Conservation (phyloP, 2,113 vertebrate species). For the Cryptomyrus ogoouensis region DNA sequence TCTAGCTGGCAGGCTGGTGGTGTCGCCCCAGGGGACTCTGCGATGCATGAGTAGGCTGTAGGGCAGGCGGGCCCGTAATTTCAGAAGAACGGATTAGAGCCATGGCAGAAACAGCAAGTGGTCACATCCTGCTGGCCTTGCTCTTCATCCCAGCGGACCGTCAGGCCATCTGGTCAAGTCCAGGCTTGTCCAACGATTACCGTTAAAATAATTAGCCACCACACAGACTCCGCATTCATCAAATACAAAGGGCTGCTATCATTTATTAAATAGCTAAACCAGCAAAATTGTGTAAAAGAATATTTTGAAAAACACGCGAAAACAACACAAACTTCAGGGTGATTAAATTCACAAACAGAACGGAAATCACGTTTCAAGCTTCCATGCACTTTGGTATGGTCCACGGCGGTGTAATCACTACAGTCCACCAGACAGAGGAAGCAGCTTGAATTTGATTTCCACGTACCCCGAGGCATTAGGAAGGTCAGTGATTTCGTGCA, state of each 20-base stretch:
- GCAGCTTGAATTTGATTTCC: background rate
- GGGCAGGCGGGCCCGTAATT: background rate
- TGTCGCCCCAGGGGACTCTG: background rate
- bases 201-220: background rate
- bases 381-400: background rate
- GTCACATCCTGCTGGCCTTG: background rate
- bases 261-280: background rate
- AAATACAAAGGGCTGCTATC: background rate
- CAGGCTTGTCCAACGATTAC: background rate
- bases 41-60: background rate
- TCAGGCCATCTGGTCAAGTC: background rate
- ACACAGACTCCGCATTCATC: background rate
- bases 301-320: background rate
- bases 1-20: background rate
- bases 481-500: slow-evolving; percentile 1
- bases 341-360: background rate
- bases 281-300: background rate
- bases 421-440: background rate
- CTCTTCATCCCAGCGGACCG: background rate
- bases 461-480: background rate
- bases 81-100: background rate
- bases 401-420: background rate
- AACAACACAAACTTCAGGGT: background rate
- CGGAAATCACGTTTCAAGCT: background rate
- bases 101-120: background rate